Evolutionary conservation across 2,888 invertebrate species (phyloP), one percentile per base, ranked within the genome.

Genomic region (Norana najaformis): DNA sequence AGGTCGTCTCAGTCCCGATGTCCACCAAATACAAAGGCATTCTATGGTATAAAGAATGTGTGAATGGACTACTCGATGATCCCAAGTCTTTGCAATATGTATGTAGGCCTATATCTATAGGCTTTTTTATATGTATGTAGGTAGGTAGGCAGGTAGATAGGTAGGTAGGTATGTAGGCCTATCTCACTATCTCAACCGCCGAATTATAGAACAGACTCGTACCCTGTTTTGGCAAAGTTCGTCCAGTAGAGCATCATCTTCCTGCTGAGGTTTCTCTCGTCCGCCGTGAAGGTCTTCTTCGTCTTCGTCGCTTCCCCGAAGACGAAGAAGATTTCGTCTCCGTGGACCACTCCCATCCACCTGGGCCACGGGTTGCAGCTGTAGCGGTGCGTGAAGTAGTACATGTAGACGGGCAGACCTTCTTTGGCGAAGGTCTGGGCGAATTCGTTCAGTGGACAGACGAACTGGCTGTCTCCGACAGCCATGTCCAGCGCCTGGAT

Each of bases 331-430:
- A 98, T 98, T 95, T 98, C 98, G 95, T 98, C 98, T 5, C 97
- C 98, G 95, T 98, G 98, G 96, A 98, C 96, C 34, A 98, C 98
- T 41, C 98, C 98, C 92, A 98, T 98, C 98, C 98, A 98, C 90
- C 97, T 96, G 0, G 98, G 98, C 98, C 98, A 98, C 0, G 97
- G 97, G 94, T 97, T 97, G 91, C 96, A 96, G 94, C 96, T 96
- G 92, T 97, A 95, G 18, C 95, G 96, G 94, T 98, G 98, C 93
- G 97, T 97, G 95, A 97, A 98, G 94, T 97, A 97, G 95, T 98
- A 98, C 96, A 97, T 97, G 95, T 97, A 98, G 41, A 94, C 98
- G 94, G 97, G 97, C 95, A 97, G 97, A 23, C 98, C 98, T 90
- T 97, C 97, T 94, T 97, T 97, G 16, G 98, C 97, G 94, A 98